Evolutionary conservation across 2,888 invertebrate species (phyloP), one percentile per base, ranked within the genome.

Genomic region (Ophion costatus): DNA sequence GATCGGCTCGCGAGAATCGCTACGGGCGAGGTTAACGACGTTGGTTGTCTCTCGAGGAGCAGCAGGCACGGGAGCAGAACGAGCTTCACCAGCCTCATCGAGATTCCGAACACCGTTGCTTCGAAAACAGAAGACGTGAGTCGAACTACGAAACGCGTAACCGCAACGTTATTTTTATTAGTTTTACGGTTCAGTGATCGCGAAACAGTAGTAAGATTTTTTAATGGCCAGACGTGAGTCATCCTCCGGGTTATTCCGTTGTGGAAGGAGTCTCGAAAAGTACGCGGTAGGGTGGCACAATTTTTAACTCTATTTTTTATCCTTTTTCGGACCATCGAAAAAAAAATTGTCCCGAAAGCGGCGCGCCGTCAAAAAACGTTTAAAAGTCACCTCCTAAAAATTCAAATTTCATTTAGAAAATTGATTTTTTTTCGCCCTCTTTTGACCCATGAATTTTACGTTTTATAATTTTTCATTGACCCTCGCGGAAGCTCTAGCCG

Each of bases 21-120:
- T 6, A 87, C 91, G 22, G 92, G 92, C 11, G 93, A 92, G 80
- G 88, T 91, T 33, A 84, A 84, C 69, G 93, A 92, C 75, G 91
- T 93, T 74, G 93, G 91, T 56, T 89, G 89, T 92, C 89, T 92
- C 70, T 91, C 90, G 51, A 90, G 92, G 95, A 92, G 94, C 94
- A 92, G 93, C 94, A 95, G 93, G 94, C 95, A 95, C 10, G 96
- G 96, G 38, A 97, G 97, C 80, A 95, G 97, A 83, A 95, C 96
- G 64, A 97, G 97, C 85, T 96, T 97, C 88, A 96, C 96, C 70
- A 97, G 97, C 38, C 95, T 97, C 71, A 94, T 95, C 84, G 96
- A 96, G 85, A 92, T 94, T 29, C 93, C 93, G 64, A 89, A 88
- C 56, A 91, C 90, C 6, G 89, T 91, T 29, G 89, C 92, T 22